Base-by-base conservation (phyloP, 2,888 invertebrate genomes). In the Troilus luridus region DNA sequence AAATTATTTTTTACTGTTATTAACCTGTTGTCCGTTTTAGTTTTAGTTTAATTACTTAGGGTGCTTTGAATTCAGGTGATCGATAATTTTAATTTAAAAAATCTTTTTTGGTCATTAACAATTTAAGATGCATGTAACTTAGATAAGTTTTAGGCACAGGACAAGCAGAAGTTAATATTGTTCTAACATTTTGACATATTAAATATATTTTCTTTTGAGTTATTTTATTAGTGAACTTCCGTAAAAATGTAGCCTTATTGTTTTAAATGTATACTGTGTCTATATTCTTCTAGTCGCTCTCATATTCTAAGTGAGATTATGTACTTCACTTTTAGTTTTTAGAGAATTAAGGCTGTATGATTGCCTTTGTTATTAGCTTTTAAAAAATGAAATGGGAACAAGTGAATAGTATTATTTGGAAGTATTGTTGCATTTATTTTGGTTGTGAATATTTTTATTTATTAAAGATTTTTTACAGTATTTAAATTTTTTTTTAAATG, bases 361-460 rank as follows among this genome's bases (percentile, higher is more conserved):
- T 81, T 56, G 85, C 56, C 56, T 85, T 81, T 19, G 19, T 67
- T 77, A 56, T 85, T 85, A 56, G 56, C 85, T 56, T 77, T 77
- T 41, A 77, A 77, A 14, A 41, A 77, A 24, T 67, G 24, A 54
- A 81, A 56, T 85, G 88, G 88, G 88, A 60, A 59, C 88, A 60
- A 62, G n/a, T 41, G n/a, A 60, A 88, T 60, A 41, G 88, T 88
- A 88, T 88, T 88, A 88, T 88, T 60, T 88, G 60, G 56, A 88
- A 27, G 88, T 88, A 88, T 60, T 88, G 88, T 88, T 56, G 60
- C 88, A 88, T 88, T 88, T 88, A 88, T 88, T 85, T 85, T 85
- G 85, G 85, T 85, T 85, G 85, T 85, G 85, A 85, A 8, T 85
- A 85, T 85, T 85, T 85, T 56, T 85, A 85, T 85, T 56, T 85